Base-by-base conservation (phyloP, 2,113 vertebrate species). In the Zingel zingel region DNA sequence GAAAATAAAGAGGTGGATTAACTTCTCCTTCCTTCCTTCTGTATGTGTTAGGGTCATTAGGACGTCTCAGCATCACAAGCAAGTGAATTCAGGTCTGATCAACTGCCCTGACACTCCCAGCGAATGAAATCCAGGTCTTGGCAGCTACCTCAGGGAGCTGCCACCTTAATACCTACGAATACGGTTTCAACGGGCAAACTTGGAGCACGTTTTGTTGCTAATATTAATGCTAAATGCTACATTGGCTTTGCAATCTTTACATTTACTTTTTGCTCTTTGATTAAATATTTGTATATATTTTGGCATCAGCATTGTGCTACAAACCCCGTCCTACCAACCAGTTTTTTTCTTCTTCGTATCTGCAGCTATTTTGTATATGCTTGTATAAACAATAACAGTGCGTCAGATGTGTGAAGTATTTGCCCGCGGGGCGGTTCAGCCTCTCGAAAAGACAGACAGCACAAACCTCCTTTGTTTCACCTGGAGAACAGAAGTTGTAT, bases 401-500 rank as follows among this genome's bases (percentile, higher is more conserved):
- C 93, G 92, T 88, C 92, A 91, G 92, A 92, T 87, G 62, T 81
- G 81, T 88, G 89, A 81, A 93, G 88, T 79, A 85, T 94, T 94
- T 89, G 96, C 96, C 93, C 66, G 51, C 92, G 66, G 50, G 66
- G 97, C 92, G 84, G 83, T 92, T 89, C 90, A 95, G 92, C 94
- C 93, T 91, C 89, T 64, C 89, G 82, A 81, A 87, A 88, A 95
- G 93, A 95, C 89, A 94, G 88, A 90, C 77, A 83, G 83, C 84
- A 97, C 95, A 96, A 95, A 95, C 90, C 93, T 68, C 92, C 93
- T 96, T 92, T 97, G 97, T 98, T 94, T 92, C 82, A 86, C 87
- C 70, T 75, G 66, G 45, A 79, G 91, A 94, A 96, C 77, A 96
- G 95, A 90, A 95, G 92, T 95, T 95, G 90, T 87, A 84, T 85